phyloP scores from a whole-genome alignment of 2,888 invertebrate genomes.

The Drosophila mulleri region DNA sequence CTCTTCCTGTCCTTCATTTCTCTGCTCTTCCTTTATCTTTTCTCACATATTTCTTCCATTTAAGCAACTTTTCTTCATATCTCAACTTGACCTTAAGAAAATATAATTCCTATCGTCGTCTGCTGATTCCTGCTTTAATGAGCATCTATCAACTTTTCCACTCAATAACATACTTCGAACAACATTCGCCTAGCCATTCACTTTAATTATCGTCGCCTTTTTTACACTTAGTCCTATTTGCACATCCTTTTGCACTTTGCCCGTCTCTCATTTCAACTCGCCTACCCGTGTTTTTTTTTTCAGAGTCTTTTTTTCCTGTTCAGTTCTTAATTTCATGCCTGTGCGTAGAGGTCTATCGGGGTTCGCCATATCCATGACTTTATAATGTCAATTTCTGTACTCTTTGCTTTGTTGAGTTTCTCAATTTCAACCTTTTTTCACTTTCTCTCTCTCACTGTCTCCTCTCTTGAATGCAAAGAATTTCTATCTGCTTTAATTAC shows the following conservation, averaged over 20 bases:
- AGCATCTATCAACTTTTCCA: constrained; percentile 2
- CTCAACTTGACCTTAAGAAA: not conserved
- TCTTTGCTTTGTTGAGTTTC: constrained; percentile 17
- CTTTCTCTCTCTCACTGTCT: not conserved
- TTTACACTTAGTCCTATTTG: constrained; percentile 1
- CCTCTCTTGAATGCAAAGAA: not conserved
- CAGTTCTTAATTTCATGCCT: constrained; percentile 43
- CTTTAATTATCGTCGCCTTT: constrained; percentile 37
- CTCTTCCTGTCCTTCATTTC: too few species aligned
- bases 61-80: not conserved
- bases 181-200: constrained; percentile 15
- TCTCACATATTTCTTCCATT: too few species aligned
- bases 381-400: constrained; percentile 40
- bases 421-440: constrained; percentile 13
- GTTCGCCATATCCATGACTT: constrained; percentile 44
- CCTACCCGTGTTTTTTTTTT: not conserved
- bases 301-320: constrained; percentile 10
- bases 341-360: constrained; percentile 20
- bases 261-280: constrained; percentile 28
- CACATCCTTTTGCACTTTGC: constrained; percentile 23
- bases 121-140: not conserved
- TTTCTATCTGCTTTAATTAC: constrained; percentile 37
- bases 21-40: too few species aligned
- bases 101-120: not conserved
- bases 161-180: constrained; percentile 7